phyloP scores from a whole-genome alignment of 2,888 invertebrate species.

The Drosophila pseudotalamancana region DNA sequence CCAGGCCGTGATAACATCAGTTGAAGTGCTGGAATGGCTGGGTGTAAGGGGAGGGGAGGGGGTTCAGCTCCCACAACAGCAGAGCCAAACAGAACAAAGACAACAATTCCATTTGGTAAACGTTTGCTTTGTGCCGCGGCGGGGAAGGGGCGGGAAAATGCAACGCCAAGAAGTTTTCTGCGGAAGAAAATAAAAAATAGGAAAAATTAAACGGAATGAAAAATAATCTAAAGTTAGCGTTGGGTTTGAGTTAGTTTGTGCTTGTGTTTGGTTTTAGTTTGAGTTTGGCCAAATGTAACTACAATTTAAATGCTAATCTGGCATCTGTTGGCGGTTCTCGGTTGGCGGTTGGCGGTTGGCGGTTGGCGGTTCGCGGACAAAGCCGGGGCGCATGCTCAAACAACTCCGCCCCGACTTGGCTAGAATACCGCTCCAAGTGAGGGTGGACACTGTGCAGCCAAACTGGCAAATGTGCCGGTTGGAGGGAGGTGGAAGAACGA shows the following conservation, averaged over 20 bases:
- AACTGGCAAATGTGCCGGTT: not conserved
- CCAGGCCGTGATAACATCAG: slow-evolving; percentile 68
- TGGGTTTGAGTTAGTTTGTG: slow-evolving; percentile 41
- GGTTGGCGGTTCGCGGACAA: slow-evolving; percentile 38
- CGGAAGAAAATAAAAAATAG: slow-evolving; percentile 29
- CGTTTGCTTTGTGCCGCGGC: slow-evolving; percentile 54
- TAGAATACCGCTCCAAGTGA: slow-evolving; percentile 33
- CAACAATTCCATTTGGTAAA: slow-evolving; percentile 78
- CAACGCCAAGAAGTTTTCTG: slow-evolving; percentile 55
- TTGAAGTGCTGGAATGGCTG: slow-evolving; percentile 32
- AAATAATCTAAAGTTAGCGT: slow-evolving; percentile 64
- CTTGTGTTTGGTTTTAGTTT: slow-evolving; percentile 39
- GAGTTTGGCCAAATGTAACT: slow-evolving; percentile 73
- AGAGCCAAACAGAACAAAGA: slow-evolving; percentile 60
- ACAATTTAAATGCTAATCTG: slow-evolving; percentile 79
- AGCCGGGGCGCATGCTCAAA: slow-evolving; percentile 63
- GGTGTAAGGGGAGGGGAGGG: slow-evolving; percentile 11
- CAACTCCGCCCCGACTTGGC: slow-evolving; percentile 59
- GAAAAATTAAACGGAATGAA: slow-evolving; percentile 61
- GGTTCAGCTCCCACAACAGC: slow-evolving; percentile 57
- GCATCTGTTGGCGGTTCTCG: slow-evolving; percentile 68
- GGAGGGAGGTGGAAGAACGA: not conserved
- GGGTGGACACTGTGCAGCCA: slow-evolving; percentile 27
- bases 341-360: not conserved
- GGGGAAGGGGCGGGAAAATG: slow-evolving; percentile 47